Evolutionary conservation across 2,113 vertebrate genomes (phyloP).

Genomic region (Notarius quadriscutis): DNA sequence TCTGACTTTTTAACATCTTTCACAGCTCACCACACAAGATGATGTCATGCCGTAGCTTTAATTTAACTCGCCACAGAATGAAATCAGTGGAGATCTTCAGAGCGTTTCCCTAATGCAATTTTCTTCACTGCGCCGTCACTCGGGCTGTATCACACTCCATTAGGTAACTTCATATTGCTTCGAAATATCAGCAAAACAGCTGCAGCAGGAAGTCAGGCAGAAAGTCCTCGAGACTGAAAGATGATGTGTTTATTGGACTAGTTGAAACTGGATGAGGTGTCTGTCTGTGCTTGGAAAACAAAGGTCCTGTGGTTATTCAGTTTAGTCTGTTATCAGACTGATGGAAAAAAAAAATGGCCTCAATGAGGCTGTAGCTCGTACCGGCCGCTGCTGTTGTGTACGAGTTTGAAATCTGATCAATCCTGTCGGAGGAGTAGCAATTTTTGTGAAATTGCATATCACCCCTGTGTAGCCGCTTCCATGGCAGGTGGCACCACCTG

Average conservation of each 20-base stretch:
- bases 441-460: too few species aligned
- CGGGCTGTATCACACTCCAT: slow-evolving; percentile 37
- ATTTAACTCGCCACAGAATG: slow-evolving; percentile 31
- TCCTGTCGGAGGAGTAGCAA: too few species aligned
- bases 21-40: neutral
- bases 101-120: slow-evolving; percentile 20
- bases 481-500: too few species aligned
- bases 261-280: neutral
- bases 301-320: neutral
- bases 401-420: too few species aligned
- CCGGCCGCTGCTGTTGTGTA: too few species aligned
- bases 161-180: slow-evolving; percentile 34
- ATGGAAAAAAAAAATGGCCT: too few species aligned
- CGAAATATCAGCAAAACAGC: slow-evolving; percentile 20
- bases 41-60: slow-evolving; percentile 23
- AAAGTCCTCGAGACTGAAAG: slow-evolving; percentile 3
- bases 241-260: slow-evolving; percentile 29
- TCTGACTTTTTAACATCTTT: neutral
- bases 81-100: slow-evolving; percentile 16
- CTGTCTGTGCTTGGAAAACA: neutral
- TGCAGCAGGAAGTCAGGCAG: neutral
- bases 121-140: slow-evolving; percentile 11
- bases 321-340: neutral
- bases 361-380: too few species aligned
- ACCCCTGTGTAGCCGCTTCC: too few species aligned